Evolutionary conservation across 2,797 vertebrate genomes (phyloP).

Genomic region (Bradypodion ventrale): DNA sequence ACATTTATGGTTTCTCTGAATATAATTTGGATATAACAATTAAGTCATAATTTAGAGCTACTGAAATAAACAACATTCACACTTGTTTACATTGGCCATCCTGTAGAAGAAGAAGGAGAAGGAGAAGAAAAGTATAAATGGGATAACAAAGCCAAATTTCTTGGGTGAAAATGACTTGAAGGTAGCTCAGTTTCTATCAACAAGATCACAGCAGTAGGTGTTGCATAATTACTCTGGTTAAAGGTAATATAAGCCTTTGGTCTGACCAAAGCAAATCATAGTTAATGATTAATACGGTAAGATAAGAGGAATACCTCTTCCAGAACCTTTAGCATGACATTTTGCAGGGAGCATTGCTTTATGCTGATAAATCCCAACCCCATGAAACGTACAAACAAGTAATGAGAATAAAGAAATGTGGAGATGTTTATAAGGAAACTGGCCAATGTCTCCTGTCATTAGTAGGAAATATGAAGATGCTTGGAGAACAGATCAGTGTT

Average conservation of each 20-base stretch:
- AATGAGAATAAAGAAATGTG: background rate
- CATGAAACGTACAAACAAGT: too few species aligned
- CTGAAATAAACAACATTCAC: too few species aligned
- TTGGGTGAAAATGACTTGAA: background rate
- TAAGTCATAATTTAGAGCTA: too few species aligned
- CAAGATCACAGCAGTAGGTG: background rate
- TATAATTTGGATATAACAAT: too few species aligned
- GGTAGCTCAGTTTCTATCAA: background rate
- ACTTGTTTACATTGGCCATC: too few species aligned
- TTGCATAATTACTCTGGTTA: background rate
- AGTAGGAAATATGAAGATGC: conserved; percentile 1
- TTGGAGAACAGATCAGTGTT: background rate
- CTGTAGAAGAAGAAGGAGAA: too few species aligned
- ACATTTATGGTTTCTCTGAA: too few species aligned
- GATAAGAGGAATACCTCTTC: background rate
- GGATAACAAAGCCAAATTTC: background rate
- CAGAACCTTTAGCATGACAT: background rate
- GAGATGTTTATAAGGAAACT: background rate
- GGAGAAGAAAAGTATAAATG: too few species aligned
- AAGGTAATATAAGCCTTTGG: background rate
- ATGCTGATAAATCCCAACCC: background rate
- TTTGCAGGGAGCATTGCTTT: background rate
- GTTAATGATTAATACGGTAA: background rate
- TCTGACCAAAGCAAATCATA: background rate
- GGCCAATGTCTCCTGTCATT: background rate